Conservation (phyloP, 92 coral and sea anemone species). For the Bergia sp. region DNA sequence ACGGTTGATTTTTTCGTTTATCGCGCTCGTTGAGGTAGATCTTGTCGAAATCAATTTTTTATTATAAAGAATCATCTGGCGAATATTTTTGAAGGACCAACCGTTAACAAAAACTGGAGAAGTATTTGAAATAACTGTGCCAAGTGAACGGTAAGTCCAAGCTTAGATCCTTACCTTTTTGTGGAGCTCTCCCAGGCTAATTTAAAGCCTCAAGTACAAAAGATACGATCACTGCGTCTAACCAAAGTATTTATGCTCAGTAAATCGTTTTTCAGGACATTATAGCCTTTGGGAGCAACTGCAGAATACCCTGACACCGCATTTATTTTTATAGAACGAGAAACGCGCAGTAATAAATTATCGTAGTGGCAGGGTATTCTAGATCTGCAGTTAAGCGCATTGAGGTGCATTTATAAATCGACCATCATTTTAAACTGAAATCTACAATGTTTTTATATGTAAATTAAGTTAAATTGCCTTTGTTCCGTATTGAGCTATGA, state of each 20-base stretch:
- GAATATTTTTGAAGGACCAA: constrained; percentile 6
- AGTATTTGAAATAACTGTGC: constrained; percentile 8
- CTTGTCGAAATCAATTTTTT: constrained; percentile 1
- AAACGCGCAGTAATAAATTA: too few species aligned
- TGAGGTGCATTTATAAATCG: constrained; percentile 26
- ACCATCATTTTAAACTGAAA: not conserved
- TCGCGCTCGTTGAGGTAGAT: constrained; percentile 14
- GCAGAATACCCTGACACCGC: too few species aligned
- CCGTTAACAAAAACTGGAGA: constrained; percentile 12
- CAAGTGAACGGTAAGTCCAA: constrained; percentile 6
- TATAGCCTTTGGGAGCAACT: constrained; percentile 6
- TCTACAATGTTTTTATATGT: too few species aligned
- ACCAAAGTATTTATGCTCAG: constrained; percentile 22
- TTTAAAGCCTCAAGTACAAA: constrained; percentile 16
- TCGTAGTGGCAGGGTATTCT: too few species aligned
- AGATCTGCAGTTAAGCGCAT: too few species aligned
- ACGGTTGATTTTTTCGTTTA: constrained; percentile 1
- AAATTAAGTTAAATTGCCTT: constrained; percentile 4
- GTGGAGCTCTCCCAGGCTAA: not conserved
- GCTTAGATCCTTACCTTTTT: constrained; percentile 18
- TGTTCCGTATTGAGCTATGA: constrained; percentile 12
- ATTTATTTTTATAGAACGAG: too few species aligned
- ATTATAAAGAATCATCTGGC: constrained; percentile 13
- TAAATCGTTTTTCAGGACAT: constrained; percentile 12
- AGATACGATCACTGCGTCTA: constrained; percentile 15